phyloP scores from a whole-genome alignment of 2,113 vertebrate species.

The Perca schrenkii region DNA sequence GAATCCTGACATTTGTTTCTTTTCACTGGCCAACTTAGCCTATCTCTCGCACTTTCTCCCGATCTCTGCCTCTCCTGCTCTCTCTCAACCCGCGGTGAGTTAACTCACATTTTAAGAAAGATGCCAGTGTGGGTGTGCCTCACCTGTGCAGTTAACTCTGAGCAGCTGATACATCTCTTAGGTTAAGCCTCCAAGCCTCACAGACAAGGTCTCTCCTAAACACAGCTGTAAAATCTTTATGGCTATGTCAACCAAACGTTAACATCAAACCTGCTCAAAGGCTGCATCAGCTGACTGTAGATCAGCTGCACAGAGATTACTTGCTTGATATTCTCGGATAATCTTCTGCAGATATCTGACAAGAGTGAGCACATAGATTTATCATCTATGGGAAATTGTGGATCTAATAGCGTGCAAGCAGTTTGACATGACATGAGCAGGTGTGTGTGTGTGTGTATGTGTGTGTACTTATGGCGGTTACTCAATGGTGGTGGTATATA shows the following conservation, averaged over 20 bases:
- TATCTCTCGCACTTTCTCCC: conserved; percentile 5
- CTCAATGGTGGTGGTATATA: conserved; percentile 33
- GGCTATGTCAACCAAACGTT: conserved; percentile 55
- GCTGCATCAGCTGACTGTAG: conserved; percentile 12
- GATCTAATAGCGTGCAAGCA: not conserved
- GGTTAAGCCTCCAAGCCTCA: conserved; percentile 39
- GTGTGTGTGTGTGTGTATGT: not conserved
- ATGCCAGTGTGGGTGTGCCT: conserved; percentile 13
- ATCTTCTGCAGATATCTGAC: conserved; percentile 20
- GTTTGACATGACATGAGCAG: conserved; percentile 34
- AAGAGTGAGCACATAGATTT: not conserved
- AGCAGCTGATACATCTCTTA: conserved; percentile 45
- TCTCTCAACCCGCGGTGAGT: not conserved
- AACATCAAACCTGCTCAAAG: conserved; percentile 32
- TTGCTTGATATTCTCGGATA: not conserved
- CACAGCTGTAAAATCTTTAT: conserved; percentile 73
- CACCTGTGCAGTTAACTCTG: conserved; percentile 56
- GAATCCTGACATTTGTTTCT: conserved; percentile 74
- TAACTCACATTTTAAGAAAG: conserved; percentile 32
- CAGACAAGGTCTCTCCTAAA: conserved; percentile 49
- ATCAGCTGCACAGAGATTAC: not conserved
- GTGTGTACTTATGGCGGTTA: conserved; percentile 1
- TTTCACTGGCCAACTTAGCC: conserved; percentile 65
- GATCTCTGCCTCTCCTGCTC: conserved; percentile 14
- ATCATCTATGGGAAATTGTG: not conserved